Evolutionary conservation across 2,888 invertebrate species (phyloP).

Genomic region (Standfussiana lucernea): DNA sequence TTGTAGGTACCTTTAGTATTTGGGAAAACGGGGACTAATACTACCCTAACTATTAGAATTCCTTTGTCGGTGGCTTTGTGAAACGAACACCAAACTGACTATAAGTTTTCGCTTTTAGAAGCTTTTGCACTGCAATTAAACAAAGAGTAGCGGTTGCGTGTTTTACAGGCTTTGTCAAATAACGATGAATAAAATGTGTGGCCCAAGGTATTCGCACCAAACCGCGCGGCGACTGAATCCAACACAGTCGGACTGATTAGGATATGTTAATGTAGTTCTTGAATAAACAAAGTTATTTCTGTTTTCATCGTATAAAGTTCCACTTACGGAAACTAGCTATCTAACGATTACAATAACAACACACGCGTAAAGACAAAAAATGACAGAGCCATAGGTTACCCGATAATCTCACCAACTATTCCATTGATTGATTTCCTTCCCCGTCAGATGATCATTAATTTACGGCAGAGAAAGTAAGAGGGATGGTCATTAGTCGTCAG

Average conservation of each 20-base stretch:
- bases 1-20: background rate
- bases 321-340: background rate
- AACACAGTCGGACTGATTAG: background rate
- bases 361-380: background rate
- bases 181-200: background rate
- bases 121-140: background rate
- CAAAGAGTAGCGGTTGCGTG: background rate
- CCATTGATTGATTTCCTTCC: constrained; percentile 36
- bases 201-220: background rate
- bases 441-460: constrained; percentile 41
- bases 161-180: background rate
- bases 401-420: constrained; percentile 15
- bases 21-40: background rate
- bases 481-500: constrained; percentile 36
- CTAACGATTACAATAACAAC: background rate
- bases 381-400: background rate
- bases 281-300: background rate
- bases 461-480: constrained; percentile 55
- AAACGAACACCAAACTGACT: background rate
- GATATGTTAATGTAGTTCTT: background rate
- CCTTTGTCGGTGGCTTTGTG: constrained; percentile 4
- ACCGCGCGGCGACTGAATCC: background rate
- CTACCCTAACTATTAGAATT: constrained; percentile 2
- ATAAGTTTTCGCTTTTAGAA: background rate
- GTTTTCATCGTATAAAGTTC: background rate